These are phyloP conservation scores for Tenodera sinensis DNA, from an alignment of 2,888 invertebrate genomes.

Conservation along the genomic window DNA sequence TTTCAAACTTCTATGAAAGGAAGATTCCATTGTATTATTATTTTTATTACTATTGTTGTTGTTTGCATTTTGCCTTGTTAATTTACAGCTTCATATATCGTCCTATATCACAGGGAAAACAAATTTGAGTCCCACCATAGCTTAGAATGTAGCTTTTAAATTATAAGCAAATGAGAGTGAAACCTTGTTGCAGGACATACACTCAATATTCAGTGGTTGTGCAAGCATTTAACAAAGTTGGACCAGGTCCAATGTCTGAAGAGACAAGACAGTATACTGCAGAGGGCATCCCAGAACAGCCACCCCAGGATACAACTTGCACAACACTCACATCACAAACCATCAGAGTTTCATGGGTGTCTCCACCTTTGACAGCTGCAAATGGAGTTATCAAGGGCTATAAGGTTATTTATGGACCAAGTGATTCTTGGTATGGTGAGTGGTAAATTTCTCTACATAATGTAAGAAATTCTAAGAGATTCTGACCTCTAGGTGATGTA, in stretches of 20 bases:
- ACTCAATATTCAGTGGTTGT: conserved; percentile 95
- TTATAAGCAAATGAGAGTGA: background rate
- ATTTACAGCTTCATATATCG: no score
- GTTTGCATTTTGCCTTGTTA: no score
- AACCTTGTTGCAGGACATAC: conserved; percentile 63
- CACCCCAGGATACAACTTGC: conserved; percentile 88
- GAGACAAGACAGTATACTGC: conserved; percentile 90
- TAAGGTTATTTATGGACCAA: conserved; percentile 89
- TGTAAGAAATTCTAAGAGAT: no score
- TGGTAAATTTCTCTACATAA: conserved; percentile 37
- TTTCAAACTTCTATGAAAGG: no score
- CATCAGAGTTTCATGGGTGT: conserved; percentile 90
- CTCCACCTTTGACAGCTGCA: conserved; percentile 85
- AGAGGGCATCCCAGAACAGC: conserved; percentile 89
- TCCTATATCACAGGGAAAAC: no score
- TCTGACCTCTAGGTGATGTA: no score
- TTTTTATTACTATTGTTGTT: no score
- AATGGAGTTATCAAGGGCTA: conserved; percentile 95
- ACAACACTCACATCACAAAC: conserved; percentile 92
- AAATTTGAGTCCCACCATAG: no score
- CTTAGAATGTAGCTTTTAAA: background rate
- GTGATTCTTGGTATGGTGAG: conserved; percentile 89
- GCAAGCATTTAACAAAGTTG: conserved; percentile 92
- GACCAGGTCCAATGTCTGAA: conserved; percentile 85
- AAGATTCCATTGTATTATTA: no score